A percentile compares a stretch with the other conserved stretches of the same genome.
Evolutionary conservation across 2,113 vertebrate genomes (phyloP).

Genomic region (Heterocephalus glaber): DNA sequence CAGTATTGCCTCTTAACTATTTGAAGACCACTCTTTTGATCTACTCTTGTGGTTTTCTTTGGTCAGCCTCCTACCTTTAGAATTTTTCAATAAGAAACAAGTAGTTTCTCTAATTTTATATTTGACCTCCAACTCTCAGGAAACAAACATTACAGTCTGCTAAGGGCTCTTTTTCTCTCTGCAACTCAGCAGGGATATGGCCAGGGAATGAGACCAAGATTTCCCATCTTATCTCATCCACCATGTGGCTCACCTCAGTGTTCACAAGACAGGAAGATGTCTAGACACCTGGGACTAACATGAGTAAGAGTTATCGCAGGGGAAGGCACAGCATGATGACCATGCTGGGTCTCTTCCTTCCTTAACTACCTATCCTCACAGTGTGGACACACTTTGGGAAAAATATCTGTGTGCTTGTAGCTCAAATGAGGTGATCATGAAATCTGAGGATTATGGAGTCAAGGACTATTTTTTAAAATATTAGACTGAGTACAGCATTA

Average conservation of each 20-base stretch:
- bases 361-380: not conserved
- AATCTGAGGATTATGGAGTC: not conserved
- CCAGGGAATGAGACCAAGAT: not conserved
- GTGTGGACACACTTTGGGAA: not conserved
- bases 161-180: not conserved
- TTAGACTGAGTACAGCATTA: not conserved
- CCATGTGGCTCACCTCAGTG: not conserved
- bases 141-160: not conserved
- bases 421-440: not conserved
- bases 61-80: not conserved
- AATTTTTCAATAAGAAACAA: constrained; percentile 36
- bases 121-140: not conserved
- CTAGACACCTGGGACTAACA: not conserved
- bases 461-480: not conserved
- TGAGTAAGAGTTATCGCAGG: not conserved
- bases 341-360: not conserved
- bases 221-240: not conserved
- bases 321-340: not conserved
- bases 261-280: not conserved
- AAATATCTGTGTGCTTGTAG: not conserved
- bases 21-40: not conserved
- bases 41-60: not conserved
- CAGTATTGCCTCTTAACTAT: not conserved
- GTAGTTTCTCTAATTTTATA: not conserved
- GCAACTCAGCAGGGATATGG: not conserved